These are phyloP conservation scores for Drosophila melanosoma DNA, from an alignment of 2,888 invertebrate species.

Conservation along the genomic window DNA sequence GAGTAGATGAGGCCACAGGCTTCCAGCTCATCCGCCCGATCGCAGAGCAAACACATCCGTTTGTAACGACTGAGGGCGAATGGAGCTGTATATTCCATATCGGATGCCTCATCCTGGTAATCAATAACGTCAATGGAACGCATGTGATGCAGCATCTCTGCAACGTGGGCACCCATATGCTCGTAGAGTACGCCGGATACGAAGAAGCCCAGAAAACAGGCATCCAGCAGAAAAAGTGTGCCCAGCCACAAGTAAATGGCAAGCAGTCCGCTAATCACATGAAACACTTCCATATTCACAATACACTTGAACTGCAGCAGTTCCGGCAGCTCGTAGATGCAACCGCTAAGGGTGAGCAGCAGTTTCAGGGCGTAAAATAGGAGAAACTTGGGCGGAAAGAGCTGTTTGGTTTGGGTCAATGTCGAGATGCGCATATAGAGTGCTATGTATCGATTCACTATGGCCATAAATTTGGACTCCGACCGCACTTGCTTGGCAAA, in stretches of 20 bases:
- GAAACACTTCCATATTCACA: neutral
- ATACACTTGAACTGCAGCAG: constrained; percentile 31
- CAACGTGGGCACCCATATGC: constrained; percentile 64
- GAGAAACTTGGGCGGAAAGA: constrained; percentile 63
- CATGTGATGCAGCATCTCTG: constrained; percentile 60
- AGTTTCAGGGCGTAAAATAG: constrained; percentile 54
- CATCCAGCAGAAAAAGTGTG: constrained; percentile 70
- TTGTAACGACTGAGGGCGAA: constrained; percentile 48
- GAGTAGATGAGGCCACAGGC: constrained; percentile 66
- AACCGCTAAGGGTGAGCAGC: constrained; percentile 64
- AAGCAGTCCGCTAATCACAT: constrained; percentile 18
- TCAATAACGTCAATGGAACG: constrained; percentile 54
- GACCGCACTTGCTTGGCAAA: constrained; percentile 63
- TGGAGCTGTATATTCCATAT: neutral
- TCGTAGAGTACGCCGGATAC: constrained; percentile 69
- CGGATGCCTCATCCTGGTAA: constrained; percentile 12
- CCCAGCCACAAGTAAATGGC: constrained; percentile 76
- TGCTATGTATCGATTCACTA: constrained; percentile 66
- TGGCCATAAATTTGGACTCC: constrained; percentile 45
- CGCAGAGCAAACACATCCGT: constrained; percentile 73
- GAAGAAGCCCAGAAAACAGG: constrained; percentile 75
- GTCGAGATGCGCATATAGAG: constrained; percentile 54
- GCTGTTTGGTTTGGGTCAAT: constrained; percentile 25
- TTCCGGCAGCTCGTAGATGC: constrained; percentile 64
- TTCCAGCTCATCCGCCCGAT: constrained; percentile 75